Percentiles rank a stretch among this genome's conserved stretches.
Conservation (phyloP, 1,140 invertebrate genomes). For the Drosophila pandora region DNA sequence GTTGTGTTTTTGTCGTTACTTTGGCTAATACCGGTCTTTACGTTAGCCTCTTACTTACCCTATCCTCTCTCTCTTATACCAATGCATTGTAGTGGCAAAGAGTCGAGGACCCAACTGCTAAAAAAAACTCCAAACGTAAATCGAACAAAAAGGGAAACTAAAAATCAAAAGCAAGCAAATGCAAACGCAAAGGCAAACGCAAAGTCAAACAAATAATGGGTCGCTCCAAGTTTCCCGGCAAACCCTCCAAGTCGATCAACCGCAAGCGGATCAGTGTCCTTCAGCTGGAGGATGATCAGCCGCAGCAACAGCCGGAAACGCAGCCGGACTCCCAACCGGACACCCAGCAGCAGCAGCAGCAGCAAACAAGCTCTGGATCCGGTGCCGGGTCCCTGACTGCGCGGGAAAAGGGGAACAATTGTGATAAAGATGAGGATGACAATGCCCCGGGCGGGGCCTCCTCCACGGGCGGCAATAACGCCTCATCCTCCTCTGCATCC, state of each 20-base stretch:
- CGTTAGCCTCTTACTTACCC: constrained; percentile 52
- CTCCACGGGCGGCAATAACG: constrained; percentile 22
- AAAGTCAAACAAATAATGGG: constrained; percentile 74
- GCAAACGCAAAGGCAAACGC: constrained; percentile 48
- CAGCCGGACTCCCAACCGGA: constrained; percentile 22
- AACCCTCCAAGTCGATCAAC: constrained; percentile 92
- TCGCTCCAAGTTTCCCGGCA: constrained; percentile 91
- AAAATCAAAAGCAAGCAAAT: constrained; percentile 44
- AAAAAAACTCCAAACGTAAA: constrained; percentile 11
- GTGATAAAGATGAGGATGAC: constrained; percentile 78
- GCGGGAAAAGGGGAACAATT: constrained; percentile 75
- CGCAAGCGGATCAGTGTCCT: constrained; percentile 92
- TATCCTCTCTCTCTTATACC: constrained; percentile 17
- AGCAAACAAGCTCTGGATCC: constrained; percentile 42
- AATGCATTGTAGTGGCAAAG: constrained; percentile 27
- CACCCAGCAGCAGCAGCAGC: constrained; percentile 51
- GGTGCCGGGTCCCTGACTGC: constrained; percentile 48
- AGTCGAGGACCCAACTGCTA: constrained; percentile 33
- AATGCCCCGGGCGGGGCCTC: constrained; percentile 64
- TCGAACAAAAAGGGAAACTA: constrained; percentile 29
- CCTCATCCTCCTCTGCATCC: constrained; percentile 11
- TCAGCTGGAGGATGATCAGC: constrained; percentile 84
- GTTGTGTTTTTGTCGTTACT: constrained; percentile 41
- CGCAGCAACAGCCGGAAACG: constrained; percentile 28
- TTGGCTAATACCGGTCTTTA: constrained; percentile 70